Percentiles rank a stretch among this genome's conserved stretches.
phyloP scores from a whole-genome alignment of 2,113 vertebrate genomes.

The Zingel zingel region DNA sequence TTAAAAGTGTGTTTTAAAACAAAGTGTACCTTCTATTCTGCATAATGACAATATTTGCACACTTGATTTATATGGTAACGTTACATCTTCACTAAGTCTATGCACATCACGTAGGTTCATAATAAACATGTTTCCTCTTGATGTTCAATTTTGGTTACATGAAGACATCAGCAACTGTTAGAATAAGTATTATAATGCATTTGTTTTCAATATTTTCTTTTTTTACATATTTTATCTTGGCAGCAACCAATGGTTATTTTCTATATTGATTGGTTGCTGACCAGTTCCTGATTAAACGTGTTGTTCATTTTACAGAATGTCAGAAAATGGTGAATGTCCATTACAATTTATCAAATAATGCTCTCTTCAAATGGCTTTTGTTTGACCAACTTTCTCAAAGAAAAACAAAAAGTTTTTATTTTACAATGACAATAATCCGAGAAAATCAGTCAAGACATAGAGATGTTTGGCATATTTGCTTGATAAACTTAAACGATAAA shows the following conservation, averaged over 20 bases:
- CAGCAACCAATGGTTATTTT: not conserved
- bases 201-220: too few relatives aligned
- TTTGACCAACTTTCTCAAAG: not conserved
- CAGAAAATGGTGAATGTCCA: not conserved
- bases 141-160: not conserved
- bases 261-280: not conserved
- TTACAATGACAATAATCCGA: not conserved
- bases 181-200: not conserved
- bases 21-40: not conserved
- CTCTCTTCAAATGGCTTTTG: not conserved
- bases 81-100: not conserved
- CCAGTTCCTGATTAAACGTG: not conserved
- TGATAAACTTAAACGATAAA: not conserved
- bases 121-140: not conserved
- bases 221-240: not conserved
- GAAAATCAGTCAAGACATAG: not conserved
- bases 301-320: not conserved
- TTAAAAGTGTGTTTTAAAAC: not conserved
- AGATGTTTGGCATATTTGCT: not conserved
- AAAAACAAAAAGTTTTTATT: not conserved
- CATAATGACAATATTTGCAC: slow-evolving; percentile 1
- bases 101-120: not conserved
- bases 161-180: not conserved
- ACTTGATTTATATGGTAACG: not conserved
- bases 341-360: too few relatives aligned